These are phyloP conservation scores for Hephaestus fuliginosus DNA, from an alignment of 2,797 vertebrate genomes.

Conservation along the genomic window DNA sequence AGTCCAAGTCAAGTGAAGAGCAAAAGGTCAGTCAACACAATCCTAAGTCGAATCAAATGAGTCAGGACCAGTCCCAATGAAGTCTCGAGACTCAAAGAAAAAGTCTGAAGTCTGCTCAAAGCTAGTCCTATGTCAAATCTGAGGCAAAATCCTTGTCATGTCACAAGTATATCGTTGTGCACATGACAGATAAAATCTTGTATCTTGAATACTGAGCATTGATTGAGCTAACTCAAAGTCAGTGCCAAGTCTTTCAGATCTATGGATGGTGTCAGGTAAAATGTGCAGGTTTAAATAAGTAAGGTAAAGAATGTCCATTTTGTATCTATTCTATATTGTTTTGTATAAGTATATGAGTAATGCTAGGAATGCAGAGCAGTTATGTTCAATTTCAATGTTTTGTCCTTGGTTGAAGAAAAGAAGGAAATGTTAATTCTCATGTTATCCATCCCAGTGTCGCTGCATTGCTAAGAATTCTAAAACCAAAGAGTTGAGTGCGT, in stretches of 20 bases:
- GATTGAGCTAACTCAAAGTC: too few species aligned
- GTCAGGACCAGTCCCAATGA: background rate
- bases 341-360: too few species aligned
- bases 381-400: too few species aligned
- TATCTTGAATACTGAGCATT: too few species aligned
- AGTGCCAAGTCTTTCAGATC: background rate
- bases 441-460: background rate
- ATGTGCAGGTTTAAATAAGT: background rate
- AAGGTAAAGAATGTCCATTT: background rate
- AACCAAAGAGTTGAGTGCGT: too few species aligned
- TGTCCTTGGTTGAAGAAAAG: too few species aligned
- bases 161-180: background rate
- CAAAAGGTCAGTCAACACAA: background rate
- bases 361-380: too few species aligned
- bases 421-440: too few species aligned
- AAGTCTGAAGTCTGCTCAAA: background rate
- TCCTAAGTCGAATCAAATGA: too few species aligned
- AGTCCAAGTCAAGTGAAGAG: conserved; percentile 1
- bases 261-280: background rate
- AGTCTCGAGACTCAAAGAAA: too few species aligned
- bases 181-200: too few species aligned
- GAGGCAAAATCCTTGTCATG: background rate
- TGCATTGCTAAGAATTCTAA: too few species aligned
- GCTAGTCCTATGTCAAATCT: background rate
- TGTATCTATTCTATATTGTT: background rate